Evolutionary conservation across 2,113 vertebrate species (phyloP), one percentile per base, ranked within the genome.

Genomic region (Percopsis transmontana): DNA sequence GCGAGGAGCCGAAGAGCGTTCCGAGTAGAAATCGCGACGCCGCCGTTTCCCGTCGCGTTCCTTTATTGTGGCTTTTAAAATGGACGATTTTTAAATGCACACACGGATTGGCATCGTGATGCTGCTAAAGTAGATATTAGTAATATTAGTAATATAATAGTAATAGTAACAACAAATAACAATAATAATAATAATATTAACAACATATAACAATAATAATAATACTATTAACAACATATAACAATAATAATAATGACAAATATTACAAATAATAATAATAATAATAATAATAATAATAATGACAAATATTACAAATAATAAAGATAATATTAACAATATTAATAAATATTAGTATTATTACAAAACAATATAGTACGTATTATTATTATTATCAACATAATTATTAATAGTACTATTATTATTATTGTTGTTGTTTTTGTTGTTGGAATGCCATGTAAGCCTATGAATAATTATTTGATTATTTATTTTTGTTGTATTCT

Each of bases 121-220:
- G n/a, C n/a, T n/a, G n/a, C n/a, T n/a, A n/a, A n/a, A n/a, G n/a
- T n/a, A n/a, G n/a, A 77, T 68, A 84, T 74, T 81, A 77, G 72
- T 83, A 76, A 72, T 77, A 69, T 76, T 50, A 67, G 55, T 59
- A 58, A 66, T 4, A 50, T 44, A 44, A 7, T 51, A 11, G 6
- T 51, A 19, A 53, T 53, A 21, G 21, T 23, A 24, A 13, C 23
- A 21, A 53, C 10, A 19, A 51, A 13, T 53, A 21, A 53, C 23
- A 21, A 23, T 53, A 53, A 53, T 53, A 53, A 53, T 51, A 20
- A 51, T 53, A 53, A 21, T 5, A 33, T 33, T 5, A 33, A 33
- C 3, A 27, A 27, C 5, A 27, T 27, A 33, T 53, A 14, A 24
- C 4, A 23, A 21, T 53, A 53, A 53, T 20, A 20, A 24, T 24